These are phyloP conservation scores for Stegana nigrithorax DNA, from an alignment of 2,888 invertebrate species.

Conservation along the genomic window DNA sequence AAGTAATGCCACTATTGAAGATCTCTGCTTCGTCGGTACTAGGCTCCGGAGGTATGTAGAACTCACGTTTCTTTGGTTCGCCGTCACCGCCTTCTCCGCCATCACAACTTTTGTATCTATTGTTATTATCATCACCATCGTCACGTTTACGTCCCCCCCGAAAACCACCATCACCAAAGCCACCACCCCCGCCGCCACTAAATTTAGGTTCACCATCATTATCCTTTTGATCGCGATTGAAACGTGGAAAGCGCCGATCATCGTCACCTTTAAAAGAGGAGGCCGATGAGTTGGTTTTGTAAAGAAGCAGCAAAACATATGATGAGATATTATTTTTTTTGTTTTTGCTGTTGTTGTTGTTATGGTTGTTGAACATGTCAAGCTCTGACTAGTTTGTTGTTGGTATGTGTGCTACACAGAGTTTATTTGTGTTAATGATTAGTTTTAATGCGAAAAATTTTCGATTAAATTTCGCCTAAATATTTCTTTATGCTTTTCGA, in stretches of 20 bases:
- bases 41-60: conserved; percentile 81
- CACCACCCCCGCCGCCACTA: conserved; percentile 22
- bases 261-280: conserved; percentile 29
- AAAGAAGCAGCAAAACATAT: neutral
- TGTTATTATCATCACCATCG: conserved; percentile 40
- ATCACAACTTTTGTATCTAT: conserved; percentile 37
- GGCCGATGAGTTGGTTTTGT: neutral
- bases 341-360: neutral
- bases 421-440: too few species aligned
- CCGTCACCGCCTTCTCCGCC: conserved; percentile 41
- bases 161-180: conserved; percentile 26
- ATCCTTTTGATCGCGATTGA: conserved; percentile 30
- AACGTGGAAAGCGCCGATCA: conserved; percentile 30
- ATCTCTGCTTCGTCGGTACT: conserved; percentile 78
- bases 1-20: conserved; percentile 76
- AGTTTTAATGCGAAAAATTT: too few species aligned
- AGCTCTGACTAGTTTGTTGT: too few species aligned
- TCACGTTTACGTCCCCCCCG: conserved; percentile 29
- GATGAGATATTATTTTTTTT: neutral
- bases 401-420: too few species aligned
- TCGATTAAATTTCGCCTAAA: too few species aligned
- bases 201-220: conserved; percentile 22
- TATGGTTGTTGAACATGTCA: neutral
- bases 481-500: too few species aligned
- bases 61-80: conserved; percentile 74